A percentile compares a stretch with the other conserved stretches of the same genome.
phyloP scores from a whole-genome alignment of 1,140 invertebrate species.

The Saxidomus purpurata region DNA sequence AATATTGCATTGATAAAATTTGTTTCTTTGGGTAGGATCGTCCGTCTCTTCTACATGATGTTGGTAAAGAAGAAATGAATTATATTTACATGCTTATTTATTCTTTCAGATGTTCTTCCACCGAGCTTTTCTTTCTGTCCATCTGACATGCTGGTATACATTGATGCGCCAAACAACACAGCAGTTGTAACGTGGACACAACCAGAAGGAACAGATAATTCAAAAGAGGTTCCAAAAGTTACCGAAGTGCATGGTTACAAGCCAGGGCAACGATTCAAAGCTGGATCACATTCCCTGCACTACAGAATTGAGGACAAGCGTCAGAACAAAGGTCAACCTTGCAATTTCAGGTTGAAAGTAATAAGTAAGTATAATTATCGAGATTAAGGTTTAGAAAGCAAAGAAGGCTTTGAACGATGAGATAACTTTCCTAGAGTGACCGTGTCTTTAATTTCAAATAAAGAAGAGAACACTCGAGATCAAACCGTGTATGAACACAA shows the following conservation, averaged over 20 bases:
- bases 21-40: too few species aligned
- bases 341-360: neutral
- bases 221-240: neutral
- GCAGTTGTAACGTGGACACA: neutral
- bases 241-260: conserved; percentile 32
- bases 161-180: conserved; percentile 40
- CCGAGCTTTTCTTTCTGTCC: conserved; percentile 25
- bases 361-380: conserved; percentile 9
- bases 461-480: too few species aligned
- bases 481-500: too few species aligned
- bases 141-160: conserved; percentile 10
- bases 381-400: too few species aligned
- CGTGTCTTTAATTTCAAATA: too few species aligned
- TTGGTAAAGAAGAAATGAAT: too few species aligned
- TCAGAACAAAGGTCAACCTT: conserved; percentile 7
- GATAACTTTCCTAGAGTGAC: too few species aligned
- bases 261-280: conserved; percentile 23
- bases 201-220: conserved; percentile 37
- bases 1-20: too few species aligned
- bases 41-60: too few species aligned
- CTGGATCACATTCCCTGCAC: conserved; percentile 19
- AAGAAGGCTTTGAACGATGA: too few species aligned
- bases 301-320: conserved; percentile 17
- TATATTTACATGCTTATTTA: too few species aligned
- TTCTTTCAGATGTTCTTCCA: conserved; percentile 14